Conservation (phyloP, 2,888 invertebrate genomes). For the Chloromyia formosa region DNA sequence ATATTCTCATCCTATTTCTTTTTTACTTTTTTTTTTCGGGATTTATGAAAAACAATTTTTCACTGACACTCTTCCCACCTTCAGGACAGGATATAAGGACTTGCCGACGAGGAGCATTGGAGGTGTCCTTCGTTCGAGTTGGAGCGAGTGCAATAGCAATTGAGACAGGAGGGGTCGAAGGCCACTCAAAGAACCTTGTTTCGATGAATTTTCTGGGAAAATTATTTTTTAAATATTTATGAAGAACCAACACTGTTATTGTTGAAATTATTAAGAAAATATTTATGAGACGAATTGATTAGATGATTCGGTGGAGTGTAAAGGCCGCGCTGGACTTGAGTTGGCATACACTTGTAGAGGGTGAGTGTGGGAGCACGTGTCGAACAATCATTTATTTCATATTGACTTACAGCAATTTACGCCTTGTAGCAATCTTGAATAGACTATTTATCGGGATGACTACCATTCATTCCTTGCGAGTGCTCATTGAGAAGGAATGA, state of each 20-base stretch:
- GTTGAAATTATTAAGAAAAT: constrained; percentile 50
- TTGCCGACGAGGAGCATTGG: background rate
- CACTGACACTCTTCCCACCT: constrained; percentile 49
- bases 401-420: background rate
- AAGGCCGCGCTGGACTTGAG: background rate
- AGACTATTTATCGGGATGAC: background rate
- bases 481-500: constrained; percentile 5
- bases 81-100: constrained; percentile 5
- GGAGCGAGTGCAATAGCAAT: constrained; percentile 4
- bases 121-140: background rate
- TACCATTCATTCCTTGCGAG: background rate
- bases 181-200: background rate
- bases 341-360: background rate
- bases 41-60: constrained; percentile 62
- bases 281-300: constrained; percentile 47
- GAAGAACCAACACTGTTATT: constrained; percentile 50
- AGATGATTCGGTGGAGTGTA: background rate
- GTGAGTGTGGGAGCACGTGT: background rate
- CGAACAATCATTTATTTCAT: constrained; percentile 1
- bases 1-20: too few relatives aligned
- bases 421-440: background rate
- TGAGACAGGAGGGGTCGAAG: background rate
- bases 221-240: constrained; percentile 62
- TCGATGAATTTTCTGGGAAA: constrained; percentile 52
- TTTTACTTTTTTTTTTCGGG: constrained; percentile 56